Percentiles rank a stretch among this genome's conserved stretches.
These are phyloP conservation scores for Macrophya alboannulata DNA, from an alignment of 2,888 invertebrate species.

Conservation along the genomic window DNA sequence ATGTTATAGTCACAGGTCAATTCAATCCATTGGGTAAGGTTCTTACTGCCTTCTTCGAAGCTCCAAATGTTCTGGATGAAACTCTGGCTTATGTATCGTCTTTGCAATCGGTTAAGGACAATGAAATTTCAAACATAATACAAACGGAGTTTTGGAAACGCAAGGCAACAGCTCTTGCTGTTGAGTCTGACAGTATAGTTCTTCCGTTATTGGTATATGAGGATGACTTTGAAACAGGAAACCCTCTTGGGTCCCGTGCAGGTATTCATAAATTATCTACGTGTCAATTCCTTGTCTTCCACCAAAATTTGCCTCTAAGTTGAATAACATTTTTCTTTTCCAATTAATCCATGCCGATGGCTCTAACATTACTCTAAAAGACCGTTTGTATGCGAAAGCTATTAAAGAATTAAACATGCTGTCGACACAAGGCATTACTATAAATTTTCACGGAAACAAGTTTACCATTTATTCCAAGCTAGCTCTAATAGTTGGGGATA, in stretches of 20 bases:
- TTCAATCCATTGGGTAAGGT: constrained; percentile 25
- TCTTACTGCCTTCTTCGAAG: constrained; percentile 28
- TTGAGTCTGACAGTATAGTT: constrained; percentile 12
- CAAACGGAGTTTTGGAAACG: constrained; percentile 35
- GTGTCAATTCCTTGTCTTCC: constrained; percentile 31
- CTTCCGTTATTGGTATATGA: constrained; percentile 12
- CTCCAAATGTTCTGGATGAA: constrained; percentile 35
- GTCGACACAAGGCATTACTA: constrained; percentile 56
- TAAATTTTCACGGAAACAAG: constrained; percentile 35
- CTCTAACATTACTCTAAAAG: constrained; percentile 56
- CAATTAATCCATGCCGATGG: constrained; percentile 59
- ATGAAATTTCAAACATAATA: constrained; percentile 26
- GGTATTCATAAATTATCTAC: constrained; percentile 41
- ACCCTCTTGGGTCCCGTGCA: constrained; percentile 17
- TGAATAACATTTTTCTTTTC: constrained; percentile 61
- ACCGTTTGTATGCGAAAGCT: constrained; percentile 55
- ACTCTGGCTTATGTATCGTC: constrained; percentile 27
- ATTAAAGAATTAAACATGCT: constrained; percentile 58
- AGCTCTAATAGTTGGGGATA: constrained; percentile 56
- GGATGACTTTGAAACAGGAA: constrained; percentile 33
- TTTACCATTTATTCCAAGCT: constrained; percentile 52
- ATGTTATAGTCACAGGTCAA: constrained; percentile 19
- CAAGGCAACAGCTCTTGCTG: neutral
- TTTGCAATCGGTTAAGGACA: constrained; percentile 1
- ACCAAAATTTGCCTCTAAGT: constrained; percentile 13